phyloP scores from a whole-genome alignment of 2,113 vertebrate genomes.

The Catagonus wagneri region DNA sequence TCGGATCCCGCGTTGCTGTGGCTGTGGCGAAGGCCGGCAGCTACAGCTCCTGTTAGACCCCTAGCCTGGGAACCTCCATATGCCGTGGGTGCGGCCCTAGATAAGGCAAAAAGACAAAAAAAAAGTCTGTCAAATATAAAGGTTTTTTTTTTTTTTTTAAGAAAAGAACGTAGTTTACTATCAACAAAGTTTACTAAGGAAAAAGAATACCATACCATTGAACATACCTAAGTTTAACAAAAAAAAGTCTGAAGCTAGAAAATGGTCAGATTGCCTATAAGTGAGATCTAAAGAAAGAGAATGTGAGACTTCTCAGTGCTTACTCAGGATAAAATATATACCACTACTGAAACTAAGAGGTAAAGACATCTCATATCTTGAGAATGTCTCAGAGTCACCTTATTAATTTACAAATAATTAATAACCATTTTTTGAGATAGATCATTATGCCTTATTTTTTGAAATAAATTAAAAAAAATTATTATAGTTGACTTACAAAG shows the following conservation, averaged over 20 bases:
- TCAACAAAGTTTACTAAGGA: conserved; percentile 29
- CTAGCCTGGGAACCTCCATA: too few relatives aligned
- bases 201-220: not conserved
- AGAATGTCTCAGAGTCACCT: not conserved
- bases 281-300: not conserved
- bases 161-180: not conserved
- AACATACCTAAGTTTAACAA: not conserved
- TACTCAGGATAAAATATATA: not conserved
- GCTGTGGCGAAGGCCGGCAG: too few relatives aligned
- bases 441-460: too few relatives aligned
- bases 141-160: too few relatives aligned
- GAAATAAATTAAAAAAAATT: too few relatives aligned
- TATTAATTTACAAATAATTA: not conserved
- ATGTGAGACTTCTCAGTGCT: not conserved
- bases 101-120: too few relatives aligned
- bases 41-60: too few relatives aligned
- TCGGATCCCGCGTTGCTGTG: too few relatives aligned
- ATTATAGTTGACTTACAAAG: too few relatives aligned
- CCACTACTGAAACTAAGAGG: not conserved
- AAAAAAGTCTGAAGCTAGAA: not conserved
- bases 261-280: not conserved
- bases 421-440: not conserved
- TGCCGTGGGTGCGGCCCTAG: too few relatives aligned
- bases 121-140: too few relatives aligned
- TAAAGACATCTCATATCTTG: not conserved